Base-by-base conservation (phyloP, 2,888 invertebrate genomes). In the Andrena minutula region DNA sequence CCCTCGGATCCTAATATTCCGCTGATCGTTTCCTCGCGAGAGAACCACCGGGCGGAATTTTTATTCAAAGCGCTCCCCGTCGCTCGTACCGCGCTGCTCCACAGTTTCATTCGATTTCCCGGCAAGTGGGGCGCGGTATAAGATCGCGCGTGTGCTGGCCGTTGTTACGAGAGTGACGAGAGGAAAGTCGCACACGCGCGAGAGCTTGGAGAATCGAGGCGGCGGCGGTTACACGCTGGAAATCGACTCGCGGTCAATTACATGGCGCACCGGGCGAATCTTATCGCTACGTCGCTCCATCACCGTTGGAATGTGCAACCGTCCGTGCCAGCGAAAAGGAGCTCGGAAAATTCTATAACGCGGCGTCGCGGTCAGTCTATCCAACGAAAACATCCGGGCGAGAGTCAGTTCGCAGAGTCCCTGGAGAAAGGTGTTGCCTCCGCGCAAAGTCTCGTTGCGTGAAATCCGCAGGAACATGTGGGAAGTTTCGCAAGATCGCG, bases 171-270 rank as follows among this genome's bases (percentile, higher is more conserved):
- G 41, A 51, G 51, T 10, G 56, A 10, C 20, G 56, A 20, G 10
- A 26, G 51, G 20, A 56, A 10, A 56, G 56, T 4, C 56, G 56
- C 23, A 56, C 23, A 23, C 26, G 23, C 23, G 56, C 23, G 56
- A 56, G 26, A 56, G 10, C 56, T 56, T 2, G 56, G 12, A 4
- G 56, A 56, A 12, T 12, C 3, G 10, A 23, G 56, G 56, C 10
- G 53, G 53, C 23, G 20, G n/a, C 10, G 20, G 6, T 49, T 30
- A 10, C 66, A 1, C 30, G 5, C 8, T 30, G 8, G n/a, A 35
- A 20, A 63, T 63, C 63, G 35, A 63, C 35, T 63, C 47, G 7
- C 23, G 16, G 28, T n/a, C 23, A 66, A 49, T 66, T 66, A 51
- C 49, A 30, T 30, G 30, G 26, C 41, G 2, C 41, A 4, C n/a